These are phyloP conservation scores for Micrastur ruficollis DNA, from an alignment of 2,797 vertebrate genomes.

Conservation along the genomic window DNA sequence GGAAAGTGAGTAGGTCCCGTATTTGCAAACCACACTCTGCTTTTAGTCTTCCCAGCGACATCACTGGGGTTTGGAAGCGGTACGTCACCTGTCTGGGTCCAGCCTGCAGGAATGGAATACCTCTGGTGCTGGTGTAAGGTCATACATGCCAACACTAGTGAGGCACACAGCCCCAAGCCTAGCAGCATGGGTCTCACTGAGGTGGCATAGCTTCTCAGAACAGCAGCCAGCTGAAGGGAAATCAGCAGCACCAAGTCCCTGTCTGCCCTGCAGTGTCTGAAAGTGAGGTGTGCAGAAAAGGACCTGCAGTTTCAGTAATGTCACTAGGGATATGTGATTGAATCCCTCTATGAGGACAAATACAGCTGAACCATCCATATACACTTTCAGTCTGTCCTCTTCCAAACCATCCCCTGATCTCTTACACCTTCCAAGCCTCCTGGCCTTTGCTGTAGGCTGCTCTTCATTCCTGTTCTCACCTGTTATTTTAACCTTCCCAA, in stretches of 20 bases:
- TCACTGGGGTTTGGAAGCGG: neutral
- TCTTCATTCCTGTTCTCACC: neutral
- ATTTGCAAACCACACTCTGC: neutral
- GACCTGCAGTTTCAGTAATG: fast-evolving
- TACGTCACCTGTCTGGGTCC: neutral
- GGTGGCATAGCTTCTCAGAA: neutral
- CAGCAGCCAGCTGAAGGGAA: neutral
- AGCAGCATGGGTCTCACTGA: neutral
- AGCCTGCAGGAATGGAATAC: neutral
- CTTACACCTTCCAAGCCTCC: neutral
- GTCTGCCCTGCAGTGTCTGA: neutral
- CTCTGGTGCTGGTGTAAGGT: neutral
- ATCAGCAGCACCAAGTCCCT: neutral
- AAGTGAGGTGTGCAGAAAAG: neutral
- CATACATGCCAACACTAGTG: fast-evolving
- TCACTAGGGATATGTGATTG: neutral
- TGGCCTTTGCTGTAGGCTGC: neutral
- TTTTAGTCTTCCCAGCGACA: neutral
- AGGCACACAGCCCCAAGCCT: neutral
- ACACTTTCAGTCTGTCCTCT: neutral
- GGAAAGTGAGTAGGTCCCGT: neutral
- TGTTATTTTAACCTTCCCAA: neutral
- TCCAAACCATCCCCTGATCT: neutral
- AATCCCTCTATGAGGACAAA: neutral
- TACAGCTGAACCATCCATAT: neutral